Evolutionary conservation across 2,888 invertebrate species (phyloP).

Genomic region (Nephrotoma appendiculata): DNA sequence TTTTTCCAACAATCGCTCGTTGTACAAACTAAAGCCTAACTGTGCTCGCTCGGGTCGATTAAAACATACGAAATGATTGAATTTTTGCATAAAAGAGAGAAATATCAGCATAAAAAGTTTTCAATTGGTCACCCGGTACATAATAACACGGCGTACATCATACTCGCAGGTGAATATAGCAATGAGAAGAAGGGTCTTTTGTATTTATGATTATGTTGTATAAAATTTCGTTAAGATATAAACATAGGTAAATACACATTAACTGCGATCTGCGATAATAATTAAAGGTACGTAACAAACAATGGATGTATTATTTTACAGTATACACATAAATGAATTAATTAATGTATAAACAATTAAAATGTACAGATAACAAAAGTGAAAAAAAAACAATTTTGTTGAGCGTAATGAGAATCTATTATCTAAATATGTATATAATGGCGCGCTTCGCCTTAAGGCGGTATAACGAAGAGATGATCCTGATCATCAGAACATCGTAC

Average conservation of each 20-base stretch:
- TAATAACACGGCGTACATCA: neutral
- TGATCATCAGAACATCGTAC: neutral
- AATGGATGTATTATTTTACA: neutral
- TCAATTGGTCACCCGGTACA: neutral
- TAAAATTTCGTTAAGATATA: neutral
- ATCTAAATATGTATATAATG: neutral
- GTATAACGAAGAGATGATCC: neutral
- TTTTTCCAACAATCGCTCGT: too few relatives aligned
- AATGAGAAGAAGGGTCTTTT: neutral
- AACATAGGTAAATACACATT: neutral
- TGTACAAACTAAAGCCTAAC: too few relatives aligned
- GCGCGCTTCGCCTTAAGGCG: neutral
- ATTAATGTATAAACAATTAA: neutral
- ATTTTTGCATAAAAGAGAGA: too few relatives aligned
- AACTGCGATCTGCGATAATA: neutral
- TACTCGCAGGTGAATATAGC: neutral
- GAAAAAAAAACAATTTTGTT: neutral
- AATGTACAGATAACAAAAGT: neutral
- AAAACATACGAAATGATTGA: too few relatives aligned
- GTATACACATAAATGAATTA: neutral
- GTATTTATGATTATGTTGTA: neutral
- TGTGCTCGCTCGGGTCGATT: too few relatives aligned
- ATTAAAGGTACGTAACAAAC: neutral
- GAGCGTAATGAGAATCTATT: neutral
- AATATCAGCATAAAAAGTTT: too few relatives aligned